Evolutionary conservation across 2,797 vertebrate genomes (phyloP).

Genomic region (Huso huso): DNA sequence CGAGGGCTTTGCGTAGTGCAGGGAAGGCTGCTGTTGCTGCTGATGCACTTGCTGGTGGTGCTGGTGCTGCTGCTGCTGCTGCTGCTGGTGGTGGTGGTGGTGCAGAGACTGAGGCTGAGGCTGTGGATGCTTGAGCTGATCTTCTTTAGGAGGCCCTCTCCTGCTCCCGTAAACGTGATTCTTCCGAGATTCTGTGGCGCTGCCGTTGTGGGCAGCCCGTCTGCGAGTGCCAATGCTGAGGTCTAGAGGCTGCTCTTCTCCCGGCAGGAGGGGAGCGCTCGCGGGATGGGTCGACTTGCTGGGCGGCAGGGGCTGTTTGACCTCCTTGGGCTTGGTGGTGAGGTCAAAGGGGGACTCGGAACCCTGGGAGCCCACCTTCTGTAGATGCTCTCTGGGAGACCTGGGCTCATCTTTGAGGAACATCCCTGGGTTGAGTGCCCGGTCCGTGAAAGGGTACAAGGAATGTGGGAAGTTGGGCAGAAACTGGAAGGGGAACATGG

Average conservation of each 20-base stretch:
- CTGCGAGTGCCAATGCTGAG: conserved; percentile 88
- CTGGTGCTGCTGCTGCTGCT: conserved; percentile 64
- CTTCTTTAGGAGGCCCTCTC: conserved; percentile 65
- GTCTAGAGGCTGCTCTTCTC: conserved; percentile 92
- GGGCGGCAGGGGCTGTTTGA: conserved; percentile 57
- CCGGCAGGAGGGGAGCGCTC: conserved; percentile 39
- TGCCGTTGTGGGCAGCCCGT: conserved; percentile 79
- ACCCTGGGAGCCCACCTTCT: conserved; percentile 66
- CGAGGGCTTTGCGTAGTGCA: conserved; percentile 96
- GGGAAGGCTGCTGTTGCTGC: conserved; percentile 76
- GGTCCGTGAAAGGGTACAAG: conserved; percentile 71
- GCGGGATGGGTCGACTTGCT: conserved; percentile 54
- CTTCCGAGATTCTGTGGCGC: conserved; percentile 67
- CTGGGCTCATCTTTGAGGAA: conserved; percentile 93
- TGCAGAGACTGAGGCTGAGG: conserved; percentile 54
- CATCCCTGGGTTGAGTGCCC: conserved; percentile 75
- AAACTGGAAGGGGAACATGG: conserved; percentile 95
- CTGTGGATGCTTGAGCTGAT: conserved; percentile 61
- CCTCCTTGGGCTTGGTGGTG: conserved; percentile 89
- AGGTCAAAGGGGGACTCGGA: conserved; percentile 92
- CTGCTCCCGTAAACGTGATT: conserved; percentile 79
- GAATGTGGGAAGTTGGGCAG: conserved; percentile 91
- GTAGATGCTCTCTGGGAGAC: conserved; percentile 75
- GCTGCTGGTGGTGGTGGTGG: conserved; percentile 47
- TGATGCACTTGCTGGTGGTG: conserved; percentile 57